Conservation (phyloP, 2,888 invertebrate species). For the Aradus depressus region DNA sequence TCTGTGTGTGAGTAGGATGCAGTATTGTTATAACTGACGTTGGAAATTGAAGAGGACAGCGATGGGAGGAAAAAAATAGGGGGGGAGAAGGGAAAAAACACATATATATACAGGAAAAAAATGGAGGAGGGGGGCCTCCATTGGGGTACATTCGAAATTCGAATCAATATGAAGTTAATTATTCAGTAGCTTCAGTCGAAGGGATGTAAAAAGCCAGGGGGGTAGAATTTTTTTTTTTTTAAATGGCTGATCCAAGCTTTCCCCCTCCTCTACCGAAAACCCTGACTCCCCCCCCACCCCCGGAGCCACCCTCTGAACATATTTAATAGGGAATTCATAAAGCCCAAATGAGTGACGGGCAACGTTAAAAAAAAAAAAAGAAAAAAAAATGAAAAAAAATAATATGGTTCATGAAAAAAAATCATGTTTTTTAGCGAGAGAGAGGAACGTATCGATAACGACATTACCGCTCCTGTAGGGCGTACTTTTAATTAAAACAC, state of each 20-base stretch:
- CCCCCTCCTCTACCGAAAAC: too few relatives aligned
- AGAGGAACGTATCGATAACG: constrained; percentile 13
- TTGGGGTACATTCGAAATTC: constrained; percentile 26
- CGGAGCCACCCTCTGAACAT: constrained; percentile 13
- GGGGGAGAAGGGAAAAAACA: constrained; percentile 4
- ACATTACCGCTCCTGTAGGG: constrained; percentile 12
- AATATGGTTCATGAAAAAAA: too few relatives aligned
- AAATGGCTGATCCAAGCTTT: constrained; percentile 22
- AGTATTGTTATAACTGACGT: too few relatives aligned
- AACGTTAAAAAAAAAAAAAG: constrained; percentile 19
- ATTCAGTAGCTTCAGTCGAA: constrained; percentile 19
- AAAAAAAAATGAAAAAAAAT: not conserved
- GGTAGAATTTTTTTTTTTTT: constrained; percentile 18
- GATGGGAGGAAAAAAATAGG: constrained; percentile 6
- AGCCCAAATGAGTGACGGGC: constrained; percentile 27
- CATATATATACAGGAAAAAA: constrained; percentile 5
- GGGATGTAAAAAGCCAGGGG: constrained; percentile 16
- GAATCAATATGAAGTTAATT: constrained; percentile 28
- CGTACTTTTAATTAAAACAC: constrained; percentile 17
- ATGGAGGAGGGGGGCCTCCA: not conserved
- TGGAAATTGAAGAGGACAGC: too few relatives aligned
- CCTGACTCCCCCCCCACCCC: constrained; percentile 18
- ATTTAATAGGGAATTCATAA: constrained; percentile 23
- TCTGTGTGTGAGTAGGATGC: too few relatives aligned
- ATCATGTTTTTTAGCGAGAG: constrained; percentile 1